Evolutionary conservation across 2,797 vertebrate species (phyloP).

Genomic region (Rhyacichthys aspro): DNA sequence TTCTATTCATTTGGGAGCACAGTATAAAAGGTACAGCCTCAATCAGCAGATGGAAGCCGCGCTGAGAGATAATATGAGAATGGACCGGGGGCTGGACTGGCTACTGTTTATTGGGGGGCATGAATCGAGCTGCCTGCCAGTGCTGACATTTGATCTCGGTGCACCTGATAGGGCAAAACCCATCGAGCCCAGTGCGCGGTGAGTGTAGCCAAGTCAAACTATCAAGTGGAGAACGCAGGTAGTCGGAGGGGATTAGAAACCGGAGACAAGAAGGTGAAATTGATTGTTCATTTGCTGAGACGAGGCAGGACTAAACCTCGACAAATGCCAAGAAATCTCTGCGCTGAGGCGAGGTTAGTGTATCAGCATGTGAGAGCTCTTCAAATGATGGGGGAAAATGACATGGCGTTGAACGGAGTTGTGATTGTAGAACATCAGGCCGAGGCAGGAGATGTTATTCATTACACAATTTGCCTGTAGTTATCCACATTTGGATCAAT

Average conservation of each 20-base stretch:
- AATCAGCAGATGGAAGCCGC: constrained; percentile 18
- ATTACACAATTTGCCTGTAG: constrained; percentile 53
- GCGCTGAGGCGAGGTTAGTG: constrained; percentile 12
- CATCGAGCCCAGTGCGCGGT: constrained; percentile 27
- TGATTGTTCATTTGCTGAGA: constrained; percentile 69
- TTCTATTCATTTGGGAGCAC: constrained; percentile 31
- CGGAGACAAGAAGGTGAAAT: constrained; percentile 61
- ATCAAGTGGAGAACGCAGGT: constrained; percentile 37
- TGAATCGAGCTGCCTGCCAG: constrained; percentile 60
- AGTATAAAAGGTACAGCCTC: constrained; percentile 27
- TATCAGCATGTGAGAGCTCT: constrained; percentile 21
- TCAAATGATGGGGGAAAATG: constrained; percentile 53
- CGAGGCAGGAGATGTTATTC: constrained; percentile 41
- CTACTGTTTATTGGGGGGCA: constrained; percentile 46
- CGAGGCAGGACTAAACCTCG: constrained; percentile 26
- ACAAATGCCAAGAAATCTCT: constrained; percentile 67
- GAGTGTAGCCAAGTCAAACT: constrained; percentile 38
- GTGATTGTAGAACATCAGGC: constrained; percentile 37
- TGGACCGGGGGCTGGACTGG: constrained; percentile 20
- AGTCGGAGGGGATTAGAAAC: constrained; percentile 47
- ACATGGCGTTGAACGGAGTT: constrained; percentile 33
- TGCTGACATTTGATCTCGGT: constrained; percentile 63
- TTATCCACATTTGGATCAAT: constrained; percentile 54
- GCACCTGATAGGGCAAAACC: constrained; percentile 68
- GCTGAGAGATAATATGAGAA: constrained; percentile 36